Conservation (phyloP, 2,888 invertebrate genomes). For the Drosophila affinis region DNA sequence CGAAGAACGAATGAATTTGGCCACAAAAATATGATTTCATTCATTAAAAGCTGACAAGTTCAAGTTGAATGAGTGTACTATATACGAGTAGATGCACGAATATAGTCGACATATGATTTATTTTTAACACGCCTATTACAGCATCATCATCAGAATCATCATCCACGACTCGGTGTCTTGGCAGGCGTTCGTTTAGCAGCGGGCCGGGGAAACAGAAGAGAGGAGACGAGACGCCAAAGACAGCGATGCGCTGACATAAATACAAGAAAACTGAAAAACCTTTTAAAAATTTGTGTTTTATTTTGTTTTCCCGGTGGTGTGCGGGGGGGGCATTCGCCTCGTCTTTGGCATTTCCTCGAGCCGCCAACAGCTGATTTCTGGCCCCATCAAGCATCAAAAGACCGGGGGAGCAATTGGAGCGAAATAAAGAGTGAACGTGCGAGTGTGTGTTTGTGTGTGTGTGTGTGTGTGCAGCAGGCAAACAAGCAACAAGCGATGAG, state of each 20-base stretch:
- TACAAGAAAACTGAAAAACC: conserved; percentile 41
- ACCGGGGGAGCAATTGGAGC: conserved; percentile 32
- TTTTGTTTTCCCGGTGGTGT: conserved; percentile 16
- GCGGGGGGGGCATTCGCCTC: conserved; percentile 26
- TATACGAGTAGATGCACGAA: conserved; percentile 27
- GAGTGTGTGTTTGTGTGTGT: not conserved
- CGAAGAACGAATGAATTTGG: conserved; percentile 24
- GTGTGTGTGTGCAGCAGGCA: conserved; percentile 14
- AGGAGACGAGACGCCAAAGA: not conserved
- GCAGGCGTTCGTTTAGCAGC: conserved; percentile 34
- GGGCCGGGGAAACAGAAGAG: no score
- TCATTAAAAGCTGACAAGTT: conserved; percentile 73
- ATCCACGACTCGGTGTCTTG: conserved; percentile 51
- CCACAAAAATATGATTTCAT: conserved; percentile 55
- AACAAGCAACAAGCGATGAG: conserved; percentile 68
- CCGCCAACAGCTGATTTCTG: conserved; percentile 65
- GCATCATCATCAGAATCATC: conserved; percentile 28
- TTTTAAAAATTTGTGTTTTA: conserved; percentile 46
- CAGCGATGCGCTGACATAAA: conserved; percentile 43
- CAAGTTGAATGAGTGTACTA: conserved; percentile 68
- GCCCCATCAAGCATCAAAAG: conserved; percentile 28
- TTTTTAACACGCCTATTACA: conserved; percentile 65
- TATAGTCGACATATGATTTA: conserved; percentile 45
- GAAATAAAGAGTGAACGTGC: conserved; percentile 16
- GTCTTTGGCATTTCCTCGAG: conserved; percentile 36